Base-by-base conservation (phyloP, 1,140 invertebrate genomes). In the Drosophila ananassae region DNA sequence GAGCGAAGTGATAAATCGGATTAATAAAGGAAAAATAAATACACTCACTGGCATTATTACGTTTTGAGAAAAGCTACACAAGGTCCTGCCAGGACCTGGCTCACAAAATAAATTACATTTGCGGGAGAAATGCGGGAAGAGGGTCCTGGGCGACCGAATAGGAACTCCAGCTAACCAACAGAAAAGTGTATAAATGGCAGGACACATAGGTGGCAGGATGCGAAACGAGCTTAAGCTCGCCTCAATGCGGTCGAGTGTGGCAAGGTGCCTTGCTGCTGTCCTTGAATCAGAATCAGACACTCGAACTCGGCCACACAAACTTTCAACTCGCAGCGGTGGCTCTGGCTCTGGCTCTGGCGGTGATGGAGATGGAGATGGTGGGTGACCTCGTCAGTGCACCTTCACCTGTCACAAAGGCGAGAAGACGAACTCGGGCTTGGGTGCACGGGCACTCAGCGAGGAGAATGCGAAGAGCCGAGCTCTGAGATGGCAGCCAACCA, bases 401-500 rank as follows among this genome's bases (percentile, higher is more conserved):
- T 85, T 85, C 73, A 85, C 50, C 73, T 77, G 77, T 69, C 67
- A 62, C 71, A 76, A 55, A 51, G 34, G 22, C 30, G 32, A 5
- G 4, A 13, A 46, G 1, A 22, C 28, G 25, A 37, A 51, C 17
- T 52, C 30, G 56, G 54, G 60, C 57, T 50, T 39, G 54, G 74
- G 83, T 83, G 61, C 72, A 79, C 47, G 60, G 56, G 72, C 17
- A 82, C 69, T 50, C 54, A 48, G 74, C 57, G 34, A 9, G 46
- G 37, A 54, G 46, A 69, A 62, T 55, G 66, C 62, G 50, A 64
- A 60, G 58, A 68, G 75, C 55, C 58, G 82, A 13, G 56, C 61
- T 64, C 59, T 34, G 34, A 72, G 75, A 79, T 67, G 73, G 67
- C 67, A 79, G 58, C 67, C 50, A 62, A 69, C 39, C 53, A 62